Conservation (phyloP, 1,140 invertebrate species). For the Cotesia glomerata region DNA sequence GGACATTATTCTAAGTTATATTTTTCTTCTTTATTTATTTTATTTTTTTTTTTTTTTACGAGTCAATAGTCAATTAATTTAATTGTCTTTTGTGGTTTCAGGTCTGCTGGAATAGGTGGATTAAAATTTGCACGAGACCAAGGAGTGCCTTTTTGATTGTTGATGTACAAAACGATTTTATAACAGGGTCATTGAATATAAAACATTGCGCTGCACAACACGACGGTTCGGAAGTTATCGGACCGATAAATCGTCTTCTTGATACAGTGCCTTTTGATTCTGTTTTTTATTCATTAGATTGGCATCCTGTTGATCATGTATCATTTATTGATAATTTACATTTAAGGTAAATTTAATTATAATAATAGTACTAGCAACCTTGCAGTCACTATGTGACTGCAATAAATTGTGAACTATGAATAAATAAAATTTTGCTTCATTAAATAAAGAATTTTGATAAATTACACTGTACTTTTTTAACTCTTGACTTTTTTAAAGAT, state of each 20-base stretch:
- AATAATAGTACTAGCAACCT: too few relatives aligned
- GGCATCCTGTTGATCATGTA: slow-evolving; percentile 96
- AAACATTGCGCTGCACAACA: slow-evolving; percentile 91
- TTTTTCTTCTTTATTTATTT: background rate
- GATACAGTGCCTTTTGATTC: slow-evolving; percentile 86
- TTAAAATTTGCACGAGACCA: slow-evolving; percentile 74
- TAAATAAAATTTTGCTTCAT: too few relatives aligned
- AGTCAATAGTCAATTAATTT: background rate
- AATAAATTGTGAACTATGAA: too few relatives aligned
- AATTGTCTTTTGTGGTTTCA: slow-evolving; percentile 30
- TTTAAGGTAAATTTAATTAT: slow-evolving; percentile 47
- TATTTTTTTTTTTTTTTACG: background rate
- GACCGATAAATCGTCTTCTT: slow-evolving; percentile 89
- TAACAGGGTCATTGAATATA: slow-evolving; percentile 91
- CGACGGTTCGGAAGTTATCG: slow-evolving; percentile 86
- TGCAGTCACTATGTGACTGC: too few relatives aligned
- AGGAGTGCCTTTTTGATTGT: slow-evolving; percentile 91
- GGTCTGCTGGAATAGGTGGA: slow-evolving; percentile 82
- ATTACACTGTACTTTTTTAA: too few relatives aligned
- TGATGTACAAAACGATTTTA: slow-evolving; percentile 99
- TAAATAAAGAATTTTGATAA: too few relatives aligned
- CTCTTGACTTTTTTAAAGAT: too few relatives aligned
- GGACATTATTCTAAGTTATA: too few relatives aligned
- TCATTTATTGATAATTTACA: slow-evolving; percentile 94
- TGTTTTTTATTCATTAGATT: slow-evolving; percentile 96